phyloP scores from a whole-genome alignment of 2,888 invertebrate species.

The Synanthedon formicaeformis region DNA sequence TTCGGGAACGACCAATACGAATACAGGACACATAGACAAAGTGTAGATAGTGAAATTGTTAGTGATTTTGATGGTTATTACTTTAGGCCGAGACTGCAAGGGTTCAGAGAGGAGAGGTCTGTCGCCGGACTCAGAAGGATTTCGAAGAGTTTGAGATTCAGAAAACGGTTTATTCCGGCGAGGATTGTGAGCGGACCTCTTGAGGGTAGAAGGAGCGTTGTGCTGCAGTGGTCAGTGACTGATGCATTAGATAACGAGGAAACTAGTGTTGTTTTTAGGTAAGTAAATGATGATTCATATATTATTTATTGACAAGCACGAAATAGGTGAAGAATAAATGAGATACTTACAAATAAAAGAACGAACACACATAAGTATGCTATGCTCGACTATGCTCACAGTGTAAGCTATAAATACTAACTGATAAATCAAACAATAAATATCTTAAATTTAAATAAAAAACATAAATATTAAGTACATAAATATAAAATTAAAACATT shows the following conservation, averaged over 20 bases:
- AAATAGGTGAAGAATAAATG: neutral
- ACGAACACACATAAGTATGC: too few species aligned
- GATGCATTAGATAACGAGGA: slow-evolving; percentile 43
- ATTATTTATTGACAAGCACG: neutral
- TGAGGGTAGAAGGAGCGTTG: slow-evolving; percentile 28
- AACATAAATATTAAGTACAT: too few species aligned
- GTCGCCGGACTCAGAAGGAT: slow-evolving; percentile 12
- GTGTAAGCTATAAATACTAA: too few species aligned
- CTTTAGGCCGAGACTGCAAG: slow-evolving; percentile 43
- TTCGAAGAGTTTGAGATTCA: slow-evolving; percentile 28
- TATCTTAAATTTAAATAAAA: too few species aligned
- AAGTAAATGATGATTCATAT: slow-evolving; percentile 15
- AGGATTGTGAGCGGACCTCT: slow-evolving; percentile 48
- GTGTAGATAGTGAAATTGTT: slow-evolving; percentile 20
- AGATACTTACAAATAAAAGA: too few species aligned
- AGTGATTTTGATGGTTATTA: slow-evolving; percentile 33
- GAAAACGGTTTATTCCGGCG: slow-evolving; percentile 40
- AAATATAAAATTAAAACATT: too few species aligned
- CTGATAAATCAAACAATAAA: too few species aligned
- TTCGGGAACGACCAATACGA: slow-evolving; percentile 2
- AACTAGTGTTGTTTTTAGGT: slow-evolving; percentile 64
- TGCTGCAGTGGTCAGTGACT: slow-evolving; percentile 49
- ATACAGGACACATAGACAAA: slow-evolving; percentile 13
- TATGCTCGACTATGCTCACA: too few species aligned
- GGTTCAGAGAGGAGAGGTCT: slow-evolving; percentile 34